Conservation (phyloP, 2,888 invertebrate species). For the Suillia variegata region DNA sequence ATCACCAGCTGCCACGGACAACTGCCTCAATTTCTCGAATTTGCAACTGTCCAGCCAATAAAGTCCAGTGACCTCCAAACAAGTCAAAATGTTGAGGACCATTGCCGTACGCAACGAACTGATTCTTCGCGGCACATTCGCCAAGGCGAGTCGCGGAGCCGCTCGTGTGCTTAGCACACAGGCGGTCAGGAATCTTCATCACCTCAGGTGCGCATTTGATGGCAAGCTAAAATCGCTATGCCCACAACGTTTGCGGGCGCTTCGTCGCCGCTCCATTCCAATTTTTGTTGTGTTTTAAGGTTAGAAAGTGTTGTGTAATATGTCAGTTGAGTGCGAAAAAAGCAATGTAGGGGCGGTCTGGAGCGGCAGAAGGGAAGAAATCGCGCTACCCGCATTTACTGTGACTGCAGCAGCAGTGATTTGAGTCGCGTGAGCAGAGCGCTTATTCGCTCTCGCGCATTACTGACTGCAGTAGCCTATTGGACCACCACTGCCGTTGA, state of each 20-base stretch:
- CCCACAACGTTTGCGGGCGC: too few relatives aligned
- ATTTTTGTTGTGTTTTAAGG: conserved; percentile 45
- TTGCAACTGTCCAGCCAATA: conserved; percentile 10
- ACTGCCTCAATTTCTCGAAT: neutral
- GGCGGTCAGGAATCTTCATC: conserved; percentile 37
- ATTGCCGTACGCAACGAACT: conserved; percentile 73
- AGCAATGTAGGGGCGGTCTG: too few relatives aligned
- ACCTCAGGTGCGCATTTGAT: conserved; percentile 42
- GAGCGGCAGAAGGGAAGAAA: neutral
- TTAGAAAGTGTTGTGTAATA: conserved; percentile 61
- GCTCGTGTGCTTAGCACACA: conserved; percentile 47
- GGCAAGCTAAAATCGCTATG: neutral
- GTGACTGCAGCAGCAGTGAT: too few relatives aligned
- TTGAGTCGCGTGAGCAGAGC: too few relatives aligned
- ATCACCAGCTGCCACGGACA: too few relatives aligned
- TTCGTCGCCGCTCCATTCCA: neutral
- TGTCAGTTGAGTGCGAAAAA: neutral
- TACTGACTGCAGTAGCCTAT: too few relatives aligned
- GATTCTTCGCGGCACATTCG: conserved; percentile 66
- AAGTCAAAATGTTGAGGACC: conserved; percentile 72
- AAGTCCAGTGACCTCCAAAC: neutral
- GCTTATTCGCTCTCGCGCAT: too few relatives aligned
- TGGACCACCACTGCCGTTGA: too few relatives aligned
- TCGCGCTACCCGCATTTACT: too few relatives aligned
- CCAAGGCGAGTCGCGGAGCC: conserved; percentile 63